Evolutionary conservation across 2,113 vertebrate species (phyloP).

Genomic region (Rhinoderma darwinii): DNA sequence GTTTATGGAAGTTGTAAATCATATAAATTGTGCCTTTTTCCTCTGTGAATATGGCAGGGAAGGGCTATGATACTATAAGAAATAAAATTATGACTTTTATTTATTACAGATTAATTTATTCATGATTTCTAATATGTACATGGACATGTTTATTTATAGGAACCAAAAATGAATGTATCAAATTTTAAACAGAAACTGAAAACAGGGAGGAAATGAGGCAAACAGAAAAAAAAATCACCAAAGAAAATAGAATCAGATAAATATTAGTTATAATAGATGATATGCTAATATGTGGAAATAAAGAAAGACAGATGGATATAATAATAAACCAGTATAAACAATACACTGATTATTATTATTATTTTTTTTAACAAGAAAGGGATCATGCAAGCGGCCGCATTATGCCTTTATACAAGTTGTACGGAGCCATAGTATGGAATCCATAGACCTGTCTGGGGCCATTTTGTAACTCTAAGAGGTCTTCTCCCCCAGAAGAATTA

Average conservation of each 20-base stretch:
- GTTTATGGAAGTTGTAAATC: conserved; percentile 10
- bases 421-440: no score
- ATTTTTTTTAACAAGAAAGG: no score
- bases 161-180: conserved; percentile 3
- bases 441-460: no score
- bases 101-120: background rate
- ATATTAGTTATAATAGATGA: background rate
- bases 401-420: no score
- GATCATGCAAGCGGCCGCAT: no score
- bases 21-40: background rate
- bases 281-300: background rate
- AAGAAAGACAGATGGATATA: background rate
- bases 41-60: background rate
- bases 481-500: no score
- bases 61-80: background rate
- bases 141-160: background rate
- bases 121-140: background rate
- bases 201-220: background rate
- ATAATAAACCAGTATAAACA: no score
- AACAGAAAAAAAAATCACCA: background rate
- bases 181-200: background rate
- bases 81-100: background rate
- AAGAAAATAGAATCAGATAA: background rate
- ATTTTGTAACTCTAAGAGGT: no score
- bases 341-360: no score